A percentile compares a stretch with the other conserved stretches of the same genome.
Evolutionary conservation across 1,140 invertebrate species (phyloP).

Genomic region (Spodoptera frugiperda): DNA sequence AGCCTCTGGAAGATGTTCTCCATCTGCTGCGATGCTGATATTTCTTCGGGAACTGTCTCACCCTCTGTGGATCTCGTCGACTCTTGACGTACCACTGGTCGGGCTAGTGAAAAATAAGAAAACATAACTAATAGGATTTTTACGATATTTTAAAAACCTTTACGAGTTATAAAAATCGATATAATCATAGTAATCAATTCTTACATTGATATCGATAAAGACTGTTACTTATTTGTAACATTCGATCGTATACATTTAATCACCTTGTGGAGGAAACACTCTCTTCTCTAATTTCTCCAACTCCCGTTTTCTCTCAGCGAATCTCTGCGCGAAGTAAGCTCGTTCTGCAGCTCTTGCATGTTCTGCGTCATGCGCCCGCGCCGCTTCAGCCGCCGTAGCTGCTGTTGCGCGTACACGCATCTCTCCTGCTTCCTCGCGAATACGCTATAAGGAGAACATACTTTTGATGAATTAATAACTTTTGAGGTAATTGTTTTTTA

Average conservation of each 20-base stretch:
- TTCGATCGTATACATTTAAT: not conserved
- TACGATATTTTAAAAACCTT: not conserved
- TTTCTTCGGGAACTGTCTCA: constrained; percentile 83
- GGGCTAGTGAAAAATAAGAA: constrained; percentile 56
- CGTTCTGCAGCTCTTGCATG: constrained; percentile 89
- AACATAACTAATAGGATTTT: not conserved
- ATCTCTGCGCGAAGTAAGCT: constrained; percentile 88
- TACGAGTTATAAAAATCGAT: too few relatives aligned
- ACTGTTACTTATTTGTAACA: too few relatives aligned
- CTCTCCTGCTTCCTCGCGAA: constrained; percentile 90
- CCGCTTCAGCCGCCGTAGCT: constrained; percentile 89
- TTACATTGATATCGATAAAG: too few relatives aligned
- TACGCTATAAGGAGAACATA: constrained; percentile 75
- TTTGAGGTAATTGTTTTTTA: too few relatives aligned
- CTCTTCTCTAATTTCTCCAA: constrained; percentile 90
- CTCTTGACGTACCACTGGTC: constrained; percentile 84
- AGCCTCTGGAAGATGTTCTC: constrained; percentile 90
- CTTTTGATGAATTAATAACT: too few relatives aligned
- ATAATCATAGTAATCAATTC: too few relatives aligned
- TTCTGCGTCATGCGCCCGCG: constrained; percentile 87
- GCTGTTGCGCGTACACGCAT: constrained; percentile 89
- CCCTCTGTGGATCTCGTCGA: constrained; percentile 85
- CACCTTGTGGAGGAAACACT: constrained; percentile 87
- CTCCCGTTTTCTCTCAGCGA: constrained; percentile 89
- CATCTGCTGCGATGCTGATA: constrained; percentile 84